phyloP scores from a whole-genome alignment of 2,888 invertebrate species.

The Pollenia griseotomentosa region DNA sequence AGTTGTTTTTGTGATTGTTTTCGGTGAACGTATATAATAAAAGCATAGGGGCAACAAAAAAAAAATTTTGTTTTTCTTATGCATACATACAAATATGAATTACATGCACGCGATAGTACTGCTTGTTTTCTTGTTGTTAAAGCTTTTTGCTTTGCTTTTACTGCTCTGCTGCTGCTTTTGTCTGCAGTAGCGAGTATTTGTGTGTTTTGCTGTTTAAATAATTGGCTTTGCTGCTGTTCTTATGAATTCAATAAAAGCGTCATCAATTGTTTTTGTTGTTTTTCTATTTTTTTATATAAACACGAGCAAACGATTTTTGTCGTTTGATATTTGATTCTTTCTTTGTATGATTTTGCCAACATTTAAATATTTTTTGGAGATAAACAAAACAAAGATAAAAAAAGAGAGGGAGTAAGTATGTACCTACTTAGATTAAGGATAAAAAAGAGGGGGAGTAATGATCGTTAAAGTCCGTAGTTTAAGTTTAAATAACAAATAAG shows the following conservation, averaged over 20 bases:
- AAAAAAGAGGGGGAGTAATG: background rate
- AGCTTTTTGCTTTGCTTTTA: constrained; percentile 25
- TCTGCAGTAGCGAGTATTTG: background rate
- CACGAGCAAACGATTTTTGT: constrained; percentile 55
- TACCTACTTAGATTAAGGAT: no score
- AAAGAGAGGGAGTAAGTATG: no score
- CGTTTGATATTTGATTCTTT: background rate
- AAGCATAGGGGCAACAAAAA: constrained; percentile 4
- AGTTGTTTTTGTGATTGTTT: constrained; percentile 4
- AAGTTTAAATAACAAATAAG: no score
- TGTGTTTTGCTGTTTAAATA: constrained; percentile 4
- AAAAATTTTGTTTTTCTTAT: background rate
- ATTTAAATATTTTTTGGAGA: no score
- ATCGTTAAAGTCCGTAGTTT: constrained; percentile 1
- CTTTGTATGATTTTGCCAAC: background rate
- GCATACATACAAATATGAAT: background rate
- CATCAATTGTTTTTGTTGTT: background rate
- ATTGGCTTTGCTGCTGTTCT: constrained; percentile 35
- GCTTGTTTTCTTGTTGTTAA: background rate
- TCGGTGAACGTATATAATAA: background rate
- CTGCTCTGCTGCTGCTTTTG: constrained; percentile 16
- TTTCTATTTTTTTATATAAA: constrained; percentile 34
- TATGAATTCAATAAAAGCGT: constrained; percentile 21
- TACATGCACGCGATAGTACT: constrained; percentile 23
- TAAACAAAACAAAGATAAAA: no score